Evolutionary conservation across 2,888 invertebrate species (phyloP).

Genomic region (Homarus gammarus): DNA sequence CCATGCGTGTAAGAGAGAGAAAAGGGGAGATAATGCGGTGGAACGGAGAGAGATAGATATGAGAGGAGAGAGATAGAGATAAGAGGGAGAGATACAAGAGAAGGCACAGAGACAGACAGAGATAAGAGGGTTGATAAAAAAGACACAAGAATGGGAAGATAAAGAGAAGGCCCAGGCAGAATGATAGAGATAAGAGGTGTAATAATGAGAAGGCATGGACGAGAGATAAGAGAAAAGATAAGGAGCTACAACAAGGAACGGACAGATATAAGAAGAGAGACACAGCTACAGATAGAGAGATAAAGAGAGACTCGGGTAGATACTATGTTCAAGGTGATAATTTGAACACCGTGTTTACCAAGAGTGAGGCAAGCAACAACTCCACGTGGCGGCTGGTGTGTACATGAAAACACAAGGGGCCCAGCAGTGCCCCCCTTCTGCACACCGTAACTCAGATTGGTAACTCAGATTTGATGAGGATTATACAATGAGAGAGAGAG

Average conservation of each 20-base stretch:
- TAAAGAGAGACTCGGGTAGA: too few relatives aligned
- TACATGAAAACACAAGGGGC: too few relatives aligned
- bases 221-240: constrained; percentile 24
- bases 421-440: too few relatives aligned
- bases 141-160: not conserved
- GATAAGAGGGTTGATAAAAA: not conserved
- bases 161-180: not conserved
- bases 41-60: constrained; percentile 14
- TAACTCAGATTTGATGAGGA: too few relatives aligned
- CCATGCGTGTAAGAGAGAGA: not conserved
- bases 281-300: too few relatives aligned
- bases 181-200: not conserved
- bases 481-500: too few relatives aligned
- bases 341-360: too few relatives aligned
- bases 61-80: not conserved
- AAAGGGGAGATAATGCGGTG: not conserved
- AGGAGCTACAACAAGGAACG: not conserved
- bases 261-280: not conserved
- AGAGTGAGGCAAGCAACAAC: too few relatives aligned
- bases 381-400: too few relatives aligned
- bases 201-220: constrained; percentile 15
- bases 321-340: too few relatives aligned
- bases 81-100: not conserved
- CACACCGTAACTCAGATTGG: too few relatives aligned
- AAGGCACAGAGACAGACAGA: not conserved